Evolutionary conservation across 2,797 vertebrate genomes (phyloP), one percentile per base, ranked within the genome.

Genomic region (Centropyge bicolor): DNA sequence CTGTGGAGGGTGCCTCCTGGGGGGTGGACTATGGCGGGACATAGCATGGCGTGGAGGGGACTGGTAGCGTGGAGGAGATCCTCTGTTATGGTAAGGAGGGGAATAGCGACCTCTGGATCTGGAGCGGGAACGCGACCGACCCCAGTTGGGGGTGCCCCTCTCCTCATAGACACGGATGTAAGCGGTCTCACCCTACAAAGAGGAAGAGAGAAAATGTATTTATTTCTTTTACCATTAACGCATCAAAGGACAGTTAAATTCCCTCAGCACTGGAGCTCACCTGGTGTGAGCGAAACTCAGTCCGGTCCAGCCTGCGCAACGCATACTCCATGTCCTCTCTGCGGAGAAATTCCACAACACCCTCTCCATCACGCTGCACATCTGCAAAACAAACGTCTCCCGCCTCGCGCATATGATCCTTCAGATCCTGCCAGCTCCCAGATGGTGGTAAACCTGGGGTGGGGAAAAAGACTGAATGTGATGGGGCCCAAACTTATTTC

Each of bases 391-490:
- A 97, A 83, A 96, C 96, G 13, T 97, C 96, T 59, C 96, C 96
- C 22, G 96, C 96, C 88, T 97, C 96, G 31, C 96, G 92, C 96
- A 95, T 96, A 59, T 97, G 96, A 92, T 97, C 96, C 91, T 97
- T 97, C 88, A 97, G 94, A 93, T 98, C 97, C 91, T 97, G 97
- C 97, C 97, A 98, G 91, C 96, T 98, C 77, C 96, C 97, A 70
- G 95, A 95, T 0, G 95, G 95, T 60, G 95, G 96, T 83, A 97
- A 94, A 20, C 96, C 96, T 97, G 81, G 75, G 77, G 77, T 3
- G 1, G 27, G 27, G 31, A 66, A 79, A 35, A 57, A 41, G 3
- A 71, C 0, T 46, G n/a, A 17, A 46, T 24, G 20, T 35, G 22
- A 60, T 3, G 0, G 43, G 10, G 13, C 62, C 4, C 22, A 24